Conservation (phyloP, 2,113 vertebrate species). For the Hippocampus abdominalis region DNA sequence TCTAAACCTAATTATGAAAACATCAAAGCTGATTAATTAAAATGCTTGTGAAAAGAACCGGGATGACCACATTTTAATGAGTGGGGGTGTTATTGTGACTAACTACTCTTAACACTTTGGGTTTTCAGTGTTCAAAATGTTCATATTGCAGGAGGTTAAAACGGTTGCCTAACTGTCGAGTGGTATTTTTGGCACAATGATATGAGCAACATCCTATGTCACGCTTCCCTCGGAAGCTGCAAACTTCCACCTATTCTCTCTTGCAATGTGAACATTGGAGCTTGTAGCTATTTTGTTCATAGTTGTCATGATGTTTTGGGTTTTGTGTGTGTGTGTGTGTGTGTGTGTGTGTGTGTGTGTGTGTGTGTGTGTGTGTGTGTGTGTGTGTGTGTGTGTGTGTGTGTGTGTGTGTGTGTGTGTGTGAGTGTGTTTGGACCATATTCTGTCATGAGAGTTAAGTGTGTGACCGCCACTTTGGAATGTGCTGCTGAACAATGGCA, state of each 20-base stretch:
- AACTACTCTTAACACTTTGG: neutral
- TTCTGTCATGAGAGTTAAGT: neutral
- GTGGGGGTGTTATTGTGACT: neutral
- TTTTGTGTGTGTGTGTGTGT: neutral
- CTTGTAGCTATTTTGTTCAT: neutral
- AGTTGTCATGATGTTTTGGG: neutral
- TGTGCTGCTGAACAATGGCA: constrained; percentile 7
- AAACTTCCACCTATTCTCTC: constrained; percentile 1
- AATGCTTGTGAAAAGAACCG: neutral
- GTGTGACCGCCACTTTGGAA: constrained; percentile 7
- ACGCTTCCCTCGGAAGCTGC: neutral
- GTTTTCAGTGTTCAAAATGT: neutral
- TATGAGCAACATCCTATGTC: neutral
- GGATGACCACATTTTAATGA: neutral
- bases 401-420: neutral
- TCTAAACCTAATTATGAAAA: too few species aligned
- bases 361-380: neutral
- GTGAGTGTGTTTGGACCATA: neutral
- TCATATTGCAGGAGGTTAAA: neutral
- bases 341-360: neutral
- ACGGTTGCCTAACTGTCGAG: neutral
- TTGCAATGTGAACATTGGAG: constrained; percentile 1
- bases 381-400: neutral
- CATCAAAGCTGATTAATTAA: neutral
- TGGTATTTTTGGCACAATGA: neutral